Base-by-base conservation (phyloP, 2,888 invertebrate genomes). In the Ophion ellenae region DNA sequence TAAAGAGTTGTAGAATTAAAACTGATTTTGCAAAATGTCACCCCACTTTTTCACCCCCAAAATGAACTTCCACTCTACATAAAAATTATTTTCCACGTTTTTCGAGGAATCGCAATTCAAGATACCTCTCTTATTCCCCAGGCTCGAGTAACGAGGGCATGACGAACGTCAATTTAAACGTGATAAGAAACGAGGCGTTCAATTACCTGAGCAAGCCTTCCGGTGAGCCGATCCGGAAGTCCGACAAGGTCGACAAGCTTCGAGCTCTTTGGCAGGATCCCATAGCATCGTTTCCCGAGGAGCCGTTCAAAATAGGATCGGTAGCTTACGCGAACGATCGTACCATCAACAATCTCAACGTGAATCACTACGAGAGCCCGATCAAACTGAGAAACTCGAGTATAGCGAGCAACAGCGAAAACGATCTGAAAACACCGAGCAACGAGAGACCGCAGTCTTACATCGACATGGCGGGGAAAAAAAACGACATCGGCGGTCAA, bases 381-480 rank as follows among this genome's bases (percentile, higher is more conserved):
- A 93, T 94, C 66, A 93, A 91, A 83, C 77, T 93, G 36, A 87
- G 93, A 17, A 91, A 91, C 75, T 75, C 85, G 6, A 92, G 92
- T 84, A 88, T 92, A 0, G 88, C 91, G 11, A 93, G 92, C 75
- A 91, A 89, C 84, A 92, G 92, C 84, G 93, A 93, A 64, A 94
- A 94, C 85, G 92, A 93, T 61, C 69, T 91, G 6, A 90, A 86
- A 64, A 90, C 90, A 14, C 88, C 91, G 57, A 87, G 88, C 2
- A 90, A 88, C 74, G 90, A 88, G 36, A 90, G 92, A 28, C 92
- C 92, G 0, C 92, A 92, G 59, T 93, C 93, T 4, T 94, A 94
- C 77, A 92, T 94, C 71, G 93, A 94, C 70, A 94, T 94, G 94
- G 91, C 92, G 64, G 93, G 93, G 0, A 91, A 87, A 45, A 91